Evolutionary conservation across 2,797 vertebrate genomes (phyloP).

Genomic region (Sarcoramphus papa): DNA sequence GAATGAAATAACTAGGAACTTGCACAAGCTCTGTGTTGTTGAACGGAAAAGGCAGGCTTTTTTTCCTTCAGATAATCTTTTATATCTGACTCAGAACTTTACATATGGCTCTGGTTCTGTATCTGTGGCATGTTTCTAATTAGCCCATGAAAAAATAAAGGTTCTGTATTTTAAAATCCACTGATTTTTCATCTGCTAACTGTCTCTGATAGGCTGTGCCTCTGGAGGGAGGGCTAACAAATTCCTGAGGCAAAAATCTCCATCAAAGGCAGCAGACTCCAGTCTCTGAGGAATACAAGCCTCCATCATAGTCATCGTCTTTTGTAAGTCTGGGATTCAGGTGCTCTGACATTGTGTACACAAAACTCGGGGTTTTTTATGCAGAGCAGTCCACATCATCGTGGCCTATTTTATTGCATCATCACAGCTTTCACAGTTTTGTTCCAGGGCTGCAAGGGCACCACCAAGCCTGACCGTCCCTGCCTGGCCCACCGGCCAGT

Average conservation of each 20-base stretch:
- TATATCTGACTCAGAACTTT: background rate
- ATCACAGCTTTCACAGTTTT: background rate
- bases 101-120: background rate
- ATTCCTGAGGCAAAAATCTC: background rate
- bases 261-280: background rate
- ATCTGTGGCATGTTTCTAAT: slow-evolving; percentile 15
- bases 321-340: background rate
- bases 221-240: background rate
- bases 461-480: background rate
- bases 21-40: slow-evolving; percentile 22
- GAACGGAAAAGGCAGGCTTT: slow-evolving; percentile 8
- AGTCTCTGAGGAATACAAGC: background rate
- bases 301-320: background rate
- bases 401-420: background rate
- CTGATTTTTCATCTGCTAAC: background rate
- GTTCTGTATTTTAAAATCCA: background rate
- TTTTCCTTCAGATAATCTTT: slow-evolving; percentile 28
- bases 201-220: background rate
- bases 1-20: slow-evolving; percentile 44
- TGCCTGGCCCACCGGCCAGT: background rate
- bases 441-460: background rate
- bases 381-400: background rate
- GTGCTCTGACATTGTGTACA: background rate
- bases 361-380: background rate
- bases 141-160: background rate